phyloP scores from a whole-genome alignment of 1,140 invertebrate species.

The Protaetia brevitarsis region DNA sequence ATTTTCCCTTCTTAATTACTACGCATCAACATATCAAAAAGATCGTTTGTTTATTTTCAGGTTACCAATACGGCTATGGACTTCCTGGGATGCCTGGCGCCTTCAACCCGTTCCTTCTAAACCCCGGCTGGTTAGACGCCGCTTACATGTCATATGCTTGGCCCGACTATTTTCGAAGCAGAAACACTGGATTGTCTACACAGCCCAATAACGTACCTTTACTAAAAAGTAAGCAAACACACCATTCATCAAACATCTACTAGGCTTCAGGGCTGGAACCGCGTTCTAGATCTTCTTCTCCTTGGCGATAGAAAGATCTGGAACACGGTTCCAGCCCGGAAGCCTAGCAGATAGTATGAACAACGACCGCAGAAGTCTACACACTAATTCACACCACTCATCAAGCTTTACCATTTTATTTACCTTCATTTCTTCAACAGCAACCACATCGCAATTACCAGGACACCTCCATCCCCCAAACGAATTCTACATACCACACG shows the following conservation, averaged over 20 bases:
- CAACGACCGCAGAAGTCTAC: no score
- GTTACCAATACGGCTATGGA: conserved; percentile 60
- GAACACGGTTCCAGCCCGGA: no score
- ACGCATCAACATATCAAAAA: no score
- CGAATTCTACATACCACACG: conserved; percentile 48
- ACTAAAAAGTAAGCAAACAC: conserved; percentile 19
- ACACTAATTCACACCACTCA: no score
- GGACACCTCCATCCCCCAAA: conserved; percentile 42
- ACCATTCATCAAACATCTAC: no score
- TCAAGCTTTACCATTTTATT: no score
- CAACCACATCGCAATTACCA: conserved; percentile 40
- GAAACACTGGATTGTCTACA: conserved; percentile 47
- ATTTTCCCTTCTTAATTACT: conserved; percentile 4
- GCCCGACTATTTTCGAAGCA: conserved; percentile 61
- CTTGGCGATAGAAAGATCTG: no score
- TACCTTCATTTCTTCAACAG: no score
- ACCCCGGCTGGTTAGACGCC: conserved; percentile 72
- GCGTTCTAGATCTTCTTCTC: no score
- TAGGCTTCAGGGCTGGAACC: no score
- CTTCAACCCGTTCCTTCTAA: conserved; percentile 68
- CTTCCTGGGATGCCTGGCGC: conserved; percentile 64
- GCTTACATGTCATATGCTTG: conserved; percentile 71
- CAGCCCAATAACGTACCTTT: conserved; percentile 38
- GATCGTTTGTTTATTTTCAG: conserved; percentile 58
- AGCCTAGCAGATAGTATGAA: no score